These are phyloP conservation scores for Leptogaster cylindrica DNA, from an alignment of 2,888 invertebrate species.

Conservation along the genomic window DNA sequence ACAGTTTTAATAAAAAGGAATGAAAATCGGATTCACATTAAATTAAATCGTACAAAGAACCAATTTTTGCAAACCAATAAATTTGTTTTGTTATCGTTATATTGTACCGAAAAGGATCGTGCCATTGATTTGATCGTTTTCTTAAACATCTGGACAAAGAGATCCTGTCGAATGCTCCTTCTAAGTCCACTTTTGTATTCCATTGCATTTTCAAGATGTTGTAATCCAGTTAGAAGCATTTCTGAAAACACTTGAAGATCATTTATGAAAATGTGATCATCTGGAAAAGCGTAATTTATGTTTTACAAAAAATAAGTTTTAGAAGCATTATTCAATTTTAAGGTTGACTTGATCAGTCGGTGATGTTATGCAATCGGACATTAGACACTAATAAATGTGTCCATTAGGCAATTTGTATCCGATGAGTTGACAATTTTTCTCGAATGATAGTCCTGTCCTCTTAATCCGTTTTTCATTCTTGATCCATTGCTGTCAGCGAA, in stretches of 20 bases:
- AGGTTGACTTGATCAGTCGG: not conserved
- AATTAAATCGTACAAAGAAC: too few species aligned
- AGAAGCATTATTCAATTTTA: conserved; percentile 4
- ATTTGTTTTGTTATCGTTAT: too few species aligned
- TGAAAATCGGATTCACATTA: too few species aligned
- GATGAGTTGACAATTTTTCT: conserved; percentile 30
- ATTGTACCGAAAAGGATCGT: too few species aligned
- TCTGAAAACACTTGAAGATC: not conserved
- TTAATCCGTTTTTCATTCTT: conserved; percentile 20
- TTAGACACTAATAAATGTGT: not conserved
- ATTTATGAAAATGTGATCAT: conserved; percentile 5
- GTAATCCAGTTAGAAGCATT: conserved; percentile 3
- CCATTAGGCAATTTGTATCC: conserved; percentile 8
- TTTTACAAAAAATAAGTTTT: not conserved
- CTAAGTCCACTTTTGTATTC: too few species aligned
- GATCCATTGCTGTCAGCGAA: conserved; percentile 15
- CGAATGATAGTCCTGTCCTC: conserved; percentile 20
- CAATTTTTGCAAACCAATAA: too few species aligned
- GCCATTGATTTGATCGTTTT: too few species aligned
- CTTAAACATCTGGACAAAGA: too few species aligned
- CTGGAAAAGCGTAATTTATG: conserved; percentile 11
- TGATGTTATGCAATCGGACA: conserved; percentile 20
- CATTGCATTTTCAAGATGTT: too few species aligned
- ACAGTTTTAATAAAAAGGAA: too few species aligned
- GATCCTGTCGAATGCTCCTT: too few species aligned